Percentiles rank a stretch among this genome's conserved stretches.
phyloP scores from a whole-genome alignment of 2,797 vertebrate genomes.

The Macroramphosus scolopax region DNA sequence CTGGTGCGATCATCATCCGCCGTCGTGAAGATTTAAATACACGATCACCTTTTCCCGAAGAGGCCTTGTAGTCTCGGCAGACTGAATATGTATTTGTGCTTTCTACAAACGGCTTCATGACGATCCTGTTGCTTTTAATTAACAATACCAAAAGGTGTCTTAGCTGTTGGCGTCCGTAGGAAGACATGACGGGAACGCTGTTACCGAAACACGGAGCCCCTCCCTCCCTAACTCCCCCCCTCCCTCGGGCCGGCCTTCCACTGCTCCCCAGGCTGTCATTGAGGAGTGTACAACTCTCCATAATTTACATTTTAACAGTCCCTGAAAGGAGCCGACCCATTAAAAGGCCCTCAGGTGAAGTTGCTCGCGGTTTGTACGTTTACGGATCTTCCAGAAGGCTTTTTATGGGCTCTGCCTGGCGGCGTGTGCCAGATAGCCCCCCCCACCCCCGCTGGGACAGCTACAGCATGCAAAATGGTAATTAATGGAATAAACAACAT shows the following conservation, averaged over 20 bases:
- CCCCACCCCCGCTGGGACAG: slow-evolving; percentile 42
- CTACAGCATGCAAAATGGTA: slow-evolving; percentile 49
- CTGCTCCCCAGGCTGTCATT: slow-evolving; percentile 59
- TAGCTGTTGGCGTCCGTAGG: too few relatives aligned
- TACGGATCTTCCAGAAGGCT: slow-evolving; percentile 67
- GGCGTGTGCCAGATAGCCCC: slow-evolving; percentile 56
- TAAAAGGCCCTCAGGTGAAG: slow-evolving; percentile 58
- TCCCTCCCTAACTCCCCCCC: too few relatives aligned
- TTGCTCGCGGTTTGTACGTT: slow-evolving; percentile 61
- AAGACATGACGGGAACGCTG: slow-evolving; percentile 42
- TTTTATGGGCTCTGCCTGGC: slow-evolving; percentile 59
- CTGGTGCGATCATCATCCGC: slow-evolving; percentile 49
- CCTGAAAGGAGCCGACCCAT: slow-evolving; percentile 62
- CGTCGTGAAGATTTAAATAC: slow-evolving; percentile 46
- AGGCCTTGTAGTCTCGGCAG: too few relatives aligned
- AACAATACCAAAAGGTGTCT: too few relatives aligned
- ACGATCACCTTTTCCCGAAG: slow-evolving; percentile 25
- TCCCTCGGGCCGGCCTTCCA: too few relatives aligned
- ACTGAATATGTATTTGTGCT: too few relatives aligned
- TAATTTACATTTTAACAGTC: slow-evolving; percentile 71
- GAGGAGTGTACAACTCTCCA: slow-evolving; percentile 57
- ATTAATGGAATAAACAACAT: slow-evolving; percentile 70
- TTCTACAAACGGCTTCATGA: too few relatives aligned
- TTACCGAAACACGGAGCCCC: slow-evolving; percentile 42
- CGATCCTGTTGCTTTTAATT: too few relatives aligned